Base-by-base conservation (phyloP, 2,113 vertebrate species). In the Mobula birostris region DNA sequence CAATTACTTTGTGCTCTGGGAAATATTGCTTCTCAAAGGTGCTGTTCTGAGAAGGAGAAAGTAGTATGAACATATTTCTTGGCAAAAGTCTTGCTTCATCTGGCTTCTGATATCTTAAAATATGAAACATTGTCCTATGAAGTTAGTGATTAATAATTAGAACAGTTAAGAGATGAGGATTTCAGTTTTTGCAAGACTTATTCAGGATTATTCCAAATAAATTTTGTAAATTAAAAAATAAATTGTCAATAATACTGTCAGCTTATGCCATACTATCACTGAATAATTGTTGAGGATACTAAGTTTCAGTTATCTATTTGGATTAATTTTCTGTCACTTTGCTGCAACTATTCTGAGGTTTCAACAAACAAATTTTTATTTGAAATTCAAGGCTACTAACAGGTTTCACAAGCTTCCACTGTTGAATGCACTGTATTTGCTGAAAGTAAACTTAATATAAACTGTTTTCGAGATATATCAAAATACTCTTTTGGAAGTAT, bases 401-500 rank as follows among this genome's bases (percentile, higher is more conserved):
- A 61, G 0, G 12, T 88, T 88, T 63, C 29, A 63, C 61, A n/a
- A 29, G 61, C 83, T 88, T 56, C 58, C 27, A 48, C 27, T n/a
- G 4, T 61, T 17, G 14, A 88, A 63, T n/a, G 61, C 3, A 48
- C 48, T 48, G 48, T 14, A 56, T 88, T 63, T 88, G 83, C 61
- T 88, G 83, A 88, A 27, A n/a, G 29, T 27, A 88, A 88, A 88
- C n/a, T 63, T 61, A n/a, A 88, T 88, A 58, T 88, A 63, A 88
- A 88, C 83, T 88, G 58, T 61, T 87, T 61, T 1, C 29, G 56
- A 63, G 24, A 29, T 87, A 56, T 61, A 27, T 88, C 83, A 88
- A 63, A 29, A 63, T 88, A 88, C 61, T 61, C 58, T 83, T 83
- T 19, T 63, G 58, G 27, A 88, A 88, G 12, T 63, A 63, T 88